Evolutionary conservation across 2,113 vertebrate species (phyloP).

Genomic region (Mobula hypostoma): DNA sequence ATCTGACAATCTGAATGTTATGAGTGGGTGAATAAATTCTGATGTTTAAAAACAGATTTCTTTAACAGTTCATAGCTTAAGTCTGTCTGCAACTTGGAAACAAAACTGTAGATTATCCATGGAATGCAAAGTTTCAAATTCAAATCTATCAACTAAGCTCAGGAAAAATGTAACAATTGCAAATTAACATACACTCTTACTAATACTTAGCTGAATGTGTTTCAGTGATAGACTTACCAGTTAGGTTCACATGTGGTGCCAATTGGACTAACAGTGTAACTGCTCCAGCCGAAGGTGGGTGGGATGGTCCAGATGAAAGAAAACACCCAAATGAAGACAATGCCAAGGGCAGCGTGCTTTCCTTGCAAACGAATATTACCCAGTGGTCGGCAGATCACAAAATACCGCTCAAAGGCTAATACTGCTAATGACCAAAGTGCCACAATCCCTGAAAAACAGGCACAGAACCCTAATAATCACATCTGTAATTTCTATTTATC

Average conservation of each 20-base stretch:
- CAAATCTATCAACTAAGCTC: background rate
- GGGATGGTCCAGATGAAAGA: constrained; percentile 82
- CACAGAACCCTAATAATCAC: constrained; percentile 15
- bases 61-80: background rate
- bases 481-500: background rate
- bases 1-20: background rate
- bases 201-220: background rate
- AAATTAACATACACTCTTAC: background rate
- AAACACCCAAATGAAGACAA: constrained; percentile 76
- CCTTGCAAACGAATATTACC: constrained; percentile 57
- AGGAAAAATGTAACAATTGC: background rate
- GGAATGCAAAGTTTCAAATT: background rate
- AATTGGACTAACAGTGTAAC: constrained; percentile 80
- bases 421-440: constrained; percentile 80
- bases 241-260: constrained; percentile 87
- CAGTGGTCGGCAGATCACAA: constrained; percentile 71
- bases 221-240: constrained; percentile 62
- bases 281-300: constrained; percentile 78
- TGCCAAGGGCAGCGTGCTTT: constrained; percentile 65
- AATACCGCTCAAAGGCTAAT: constrained; percentile 73
- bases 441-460: constrained; percentile 64
- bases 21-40: background rate
- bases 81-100: background rate
- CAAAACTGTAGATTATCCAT: background rate
- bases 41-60: background rate